Evolutionary conservation across 2,888 invertebrate species (phyloP), one percentile per base, ranked within the genome.

Genomic region (Leptopilina myrica): DNA sequence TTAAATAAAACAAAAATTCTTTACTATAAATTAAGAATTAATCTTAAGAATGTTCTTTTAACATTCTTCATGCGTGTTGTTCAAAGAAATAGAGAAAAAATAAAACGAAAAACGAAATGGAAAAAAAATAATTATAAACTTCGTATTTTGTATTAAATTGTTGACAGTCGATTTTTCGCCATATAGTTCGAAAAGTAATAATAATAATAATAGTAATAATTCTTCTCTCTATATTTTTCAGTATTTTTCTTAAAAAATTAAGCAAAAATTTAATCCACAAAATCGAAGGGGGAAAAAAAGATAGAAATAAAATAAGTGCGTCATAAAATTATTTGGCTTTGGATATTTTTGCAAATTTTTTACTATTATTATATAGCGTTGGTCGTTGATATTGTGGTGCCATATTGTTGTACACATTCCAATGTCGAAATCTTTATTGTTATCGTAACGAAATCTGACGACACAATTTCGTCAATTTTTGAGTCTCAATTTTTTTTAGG

Each of bases 301-400:
- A 33, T 33, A 33, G 56, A 56, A 33, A 56, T 33, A 33, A 8
- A 46, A 12, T 73, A 59, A 53, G n/a, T 67, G 15, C 49, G 20
- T 49, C 15, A 67, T 15, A 73, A 56, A 56, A 73, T 73, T 56
- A 26, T 56, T 73, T 59, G 73, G 56, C 73, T 73, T 73, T 56
- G 56, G 73, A 73, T 73, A 73, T 73, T 73, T 73, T 73, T 73
- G 73, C 73, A 56, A 40, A 56, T 73, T 73, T 73, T 56, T 73
- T 73, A 73, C 73, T 11, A 5, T 9, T 7, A 46, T 11, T 11
- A 49, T 11, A 49, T 73, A 59, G 53, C 56, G 56, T 56, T 73
- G 73, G 73, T 56, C 9, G 26, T 73, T 40, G 40, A 73, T 56
- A 73, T 73, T 40, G 26, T 56, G 40, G 20, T 69, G 20, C 40